These are phyloP conservation scores for Myrmophylax atrothorax DNA, from an alignment of 2,113 vertebrate species.

Conservation along the genomic window DNA sequence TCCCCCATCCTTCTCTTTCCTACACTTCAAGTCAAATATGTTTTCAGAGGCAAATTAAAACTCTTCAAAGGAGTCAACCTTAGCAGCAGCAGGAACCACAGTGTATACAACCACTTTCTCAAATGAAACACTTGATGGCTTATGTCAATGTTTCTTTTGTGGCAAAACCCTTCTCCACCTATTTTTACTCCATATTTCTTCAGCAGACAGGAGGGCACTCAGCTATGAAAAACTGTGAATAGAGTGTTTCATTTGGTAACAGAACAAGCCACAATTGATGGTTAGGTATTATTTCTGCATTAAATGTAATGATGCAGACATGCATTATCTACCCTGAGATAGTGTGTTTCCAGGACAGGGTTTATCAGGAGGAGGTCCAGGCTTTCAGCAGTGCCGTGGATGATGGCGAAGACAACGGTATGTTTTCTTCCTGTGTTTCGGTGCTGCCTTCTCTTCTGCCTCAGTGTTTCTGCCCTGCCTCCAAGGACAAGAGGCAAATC, in stretches of 20 bases:
- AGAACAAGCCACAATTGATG: constrained; percentile 34
- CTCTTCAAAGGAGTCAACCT: neutral
- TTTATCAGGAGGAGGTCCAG: constrained; percentile 25
- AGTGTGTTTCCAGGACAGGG: constrained; percentile 19
- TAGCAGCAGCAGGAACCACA: neutral
- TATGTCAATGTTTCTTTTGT: constrained; percentile 61
- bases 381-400: constrained; percentile 60
- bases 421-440: neutral
- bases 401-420: neutral
- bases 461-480: neutral
- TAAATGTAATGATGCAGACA: constrained; percentile 36
- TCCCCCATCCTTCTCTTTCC: neutral
- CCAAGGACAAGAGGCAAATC: neutral
- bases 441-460: neutral
- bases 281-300: constrained; percentile 47
- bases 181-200: constrained; percentile 47
- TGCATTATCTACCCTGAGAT: neutral
- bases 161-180: constrained; percentile 51
- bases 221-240: neutral
- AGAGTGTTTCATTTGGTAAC: constrained; percentile 26
- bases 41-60: constrained; percentile 32
- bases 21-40: neutral
- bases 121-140: constrained; percentile 23
- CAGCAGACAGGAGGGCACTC: neutral
- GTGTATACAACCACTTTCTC: neutral